Evolutionary conservation across 2,113 vertebrate genomes (phyloP).

Genomic region (Neomonachus schauinslandi): DNA sequence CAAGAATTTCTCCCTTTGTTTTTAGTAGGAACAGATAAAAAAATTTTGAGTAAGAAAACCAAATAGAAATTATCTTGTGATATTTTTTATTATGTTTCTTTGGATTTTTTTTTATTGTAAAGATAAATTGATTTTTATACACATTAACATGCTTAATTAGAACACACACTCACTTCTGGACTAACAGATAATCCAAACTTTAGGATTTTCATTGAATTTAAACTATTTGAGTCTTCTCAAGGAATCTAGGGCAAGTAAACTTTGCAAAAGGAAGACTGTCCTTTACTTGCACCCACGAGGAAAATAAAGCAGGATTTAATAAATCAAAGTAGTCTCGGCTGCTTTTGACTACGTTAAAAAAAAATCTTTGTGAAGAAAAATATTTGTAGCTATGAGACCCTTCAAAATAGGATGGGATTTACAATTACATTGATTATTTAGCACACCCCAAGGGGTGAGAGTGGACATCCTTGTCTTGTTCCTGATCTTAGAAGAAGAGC

Average conservation of each 20-base stretch:
- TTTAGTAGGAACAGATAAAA: constrained; percentile 42
- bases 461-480: not conserved
- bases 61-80: not conserved
- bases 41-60: constrained; percentile 32
- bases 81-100: not conserved
- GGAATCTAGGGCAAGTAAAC: not conserved
- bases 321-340: not conserved
- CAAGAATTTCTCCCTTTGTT: constrained; percentile 10
- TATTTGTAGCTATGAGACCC: not conserved
- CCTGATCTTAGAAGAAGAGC: not conserved
- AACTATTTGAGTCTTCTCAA: not conserved
- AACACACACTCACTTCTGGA: not conserved
- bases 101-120: constrained; percentile 26
- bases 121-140: constrained; percentile 45
- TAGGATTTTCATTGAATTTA: not conserved
- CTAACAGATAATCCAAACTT: not conserved
- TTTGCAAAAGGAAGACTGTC: not conserved
- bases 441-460: not conserved
- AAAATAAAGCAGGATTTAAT: constrained; percentile 47
- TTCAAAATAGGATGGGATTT: constrained; percentile 5
- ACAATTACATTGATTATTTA: not conserved
- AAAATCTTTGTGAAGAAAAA: constrained; percentile 14
- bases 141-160: not conserved
- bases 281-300: not conserved
- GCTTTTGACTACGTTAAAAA: not conserved